These are phyloP conservation scores for Ferrisia virgata DNA, from an alignment of 2,888 invertebrate species.

Conservation along the genomic window DNA sequence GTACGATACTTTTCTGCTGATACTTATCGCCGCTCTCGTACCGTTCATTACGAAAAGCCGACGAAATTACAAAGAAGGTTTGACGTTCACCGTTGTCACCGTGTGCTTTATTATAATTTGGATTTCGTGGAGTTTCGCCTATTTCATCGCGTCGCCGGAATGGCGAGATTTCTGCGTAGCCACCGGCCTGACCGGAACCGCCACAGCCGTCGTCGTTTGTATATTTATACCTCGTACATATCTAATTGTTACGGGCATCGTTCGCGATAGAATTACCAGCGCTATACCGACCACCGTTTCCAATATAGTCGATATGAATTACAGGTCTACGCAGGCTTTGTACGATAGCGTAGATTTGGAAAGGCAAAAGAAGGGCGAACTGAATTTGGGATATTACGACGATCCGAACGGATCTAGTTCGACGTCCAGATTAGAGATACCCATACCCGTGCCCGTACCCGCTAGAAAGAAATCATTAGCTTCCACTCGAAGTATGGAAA, in stretches of 20 bases:
- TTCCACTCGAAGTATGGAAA: neutral
- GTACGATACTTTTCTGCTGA: conserved; percentile 63
- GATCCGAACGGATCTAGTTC: conserved; percentile 24
- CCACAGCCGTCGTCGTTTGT: conserved; percentile 61
- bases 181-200: conserved; percentile 62
- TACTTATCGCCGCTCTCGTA: conserved; percentile 59
- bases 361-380: conserved; percentile 45
- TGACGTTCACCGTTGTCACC: conserved; percentile 56
- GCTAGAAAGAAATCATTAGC: neutral
- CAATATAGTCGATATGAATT: conserved; percentile 54
- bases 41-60: conserved; percentile 64
- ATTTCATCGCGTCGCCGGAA: conserved; percentile 53
- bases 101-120: conserved; percentile 60
- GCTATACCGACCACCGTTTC: conserved; percentile 50
- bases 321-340: conserved; percentile 51
- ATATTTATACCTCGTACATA: conserved; percentile 69
- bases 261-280: conserved; percentile 58
- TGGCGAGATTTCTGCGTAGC: conserved; percentile 60
- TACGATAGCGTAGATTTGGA: conserved; percentile 51
- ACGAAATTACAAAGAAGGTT: conserved; percentile 67
- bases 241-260: conserved; percentile 64
- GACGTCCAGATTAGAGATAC: neutral
- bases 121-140: conserved; percentile 61
- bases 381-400: conserved; percentile 43
- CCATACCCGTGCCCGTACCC: neutral